Evolutionary conservation across 2,113 vertebrate genomes (phyloP), one percentile per base, ranked within the genome.

Genomic region (Toxostoma redivivum): DNA sequence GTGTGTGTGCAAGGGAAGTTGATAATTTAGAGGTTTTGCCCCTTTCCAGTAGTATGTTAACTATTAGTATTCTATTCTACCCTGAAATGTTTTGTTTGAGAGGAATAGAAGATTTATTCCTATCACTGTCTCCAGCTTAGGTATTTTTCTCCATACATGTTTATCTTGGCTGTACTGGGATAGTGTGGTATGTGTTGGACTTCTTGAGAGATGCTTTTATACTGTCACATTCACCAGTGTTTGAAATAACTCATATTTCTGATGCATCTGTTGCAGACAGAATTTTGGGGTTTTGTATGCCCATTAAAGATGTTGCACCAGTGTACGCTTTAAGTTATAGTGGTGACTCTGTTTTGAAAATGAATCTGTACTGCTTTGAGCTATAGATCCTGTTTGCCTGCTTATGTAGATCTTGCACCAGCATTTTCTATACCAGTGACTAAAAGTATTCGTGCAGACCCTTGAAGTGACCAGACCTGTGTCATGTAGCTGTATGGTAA

Each of bases 101-200:
- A 74, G 70, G 61, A 88, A 71, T 86, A 82, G 70, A 56, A 72
- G 54, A 53, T 72, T 77, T 61, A 70, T 73, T 86, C 35, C 42
- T 76, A 15, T 15, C 5, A 3, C 25, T 60, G 38, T 57, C 38
- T 35, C 71, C 47, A 85, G 70, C 8, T 88, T 50, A 67, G 79
- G 38, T 82, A 6, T 74, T 74, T 76, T 76, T 79, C 42, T 79
- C 80, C 30, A 3, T 28, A 5, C 11, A 12, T 0, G 0, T 74
- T 73, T 40, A 37, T 78, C 28, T 23, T 62, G 61, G 30, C 30
- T 44, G 19, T 22, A 12, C 7, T 71, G 51, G 48, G 50, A 12
- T 47, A 33, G 37, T 2, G 17, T 69, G 53, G 45, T 8, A 5
- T 20, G 27, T 38, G 54, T 44, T 76, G 11, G 51, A 69, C 53